These are phyloP conservation scores for Neodontobutis hainanensis DNA, from an alignment of 2,113 vertebrate genomes.

Conservation along the genomic window DNA sequence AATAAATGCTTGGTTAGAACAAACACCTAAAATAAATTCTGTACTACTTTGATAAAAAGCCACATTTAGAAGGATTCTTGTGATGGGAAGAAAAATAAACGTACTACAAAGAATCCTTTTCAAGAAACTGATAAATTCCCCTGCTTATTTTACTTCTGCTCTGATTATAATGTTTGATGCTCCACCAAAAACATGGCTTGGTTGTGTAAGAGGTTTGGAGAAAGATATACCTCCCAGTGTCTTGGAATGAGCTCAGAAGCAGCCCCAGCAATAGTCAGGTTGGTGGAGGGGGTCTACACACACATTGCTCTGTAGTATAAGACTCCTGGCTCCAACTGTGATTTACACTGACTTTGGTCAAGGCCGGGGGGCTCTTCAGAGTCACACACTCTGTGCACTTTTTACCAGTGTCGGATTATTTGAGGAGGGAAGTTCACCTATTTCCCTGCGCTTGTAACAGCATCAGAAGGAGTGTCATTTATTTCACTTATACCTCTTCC, in stretches of 20 bases:
- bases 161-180: conserved; percentile 23
- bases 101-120: conserved; percentile 2
- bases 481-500: conserved; percentile 44
- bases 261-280: conserved; percentile 26
- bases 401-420: conserved; percentile 47
- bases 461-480: conserved; percentile 44
- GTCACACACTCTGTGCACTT: conserved; percentile 38
- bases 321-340: conserved; percentile 44
- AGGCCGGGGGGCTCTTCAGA: conserved; percentile 43
- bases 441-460: conserved; percentile 48
- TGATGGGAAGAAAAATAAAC: background rate
- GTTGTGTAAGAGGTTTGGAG: conserved; percentile 28
- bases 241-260: conserved; percentile 50
- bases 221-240: conserved; percentile 37
- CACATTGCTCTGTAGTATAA: conserved; percentile 38
- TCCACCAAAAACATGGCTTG: background rate
- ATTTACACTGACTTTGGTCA: conserved; percentile 58
- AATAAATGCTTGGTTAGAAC: conserved; percentile 1
- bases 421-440: conserved; percentile 37
- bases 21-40: conserved; percentile 24
- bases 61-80: background rate
- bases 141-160: conserved; percentile 13
- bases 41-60: conserved; percentile 15
- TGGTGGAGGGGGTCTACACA: conserved; percentile 39
- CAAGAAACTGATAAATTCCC: background rate